Evolutionary conservation across 1,140 invertebrate species (phyloP), one percentile per base, ranked within the genome.

Genomic region (Heliconius hermathena): DNA sequence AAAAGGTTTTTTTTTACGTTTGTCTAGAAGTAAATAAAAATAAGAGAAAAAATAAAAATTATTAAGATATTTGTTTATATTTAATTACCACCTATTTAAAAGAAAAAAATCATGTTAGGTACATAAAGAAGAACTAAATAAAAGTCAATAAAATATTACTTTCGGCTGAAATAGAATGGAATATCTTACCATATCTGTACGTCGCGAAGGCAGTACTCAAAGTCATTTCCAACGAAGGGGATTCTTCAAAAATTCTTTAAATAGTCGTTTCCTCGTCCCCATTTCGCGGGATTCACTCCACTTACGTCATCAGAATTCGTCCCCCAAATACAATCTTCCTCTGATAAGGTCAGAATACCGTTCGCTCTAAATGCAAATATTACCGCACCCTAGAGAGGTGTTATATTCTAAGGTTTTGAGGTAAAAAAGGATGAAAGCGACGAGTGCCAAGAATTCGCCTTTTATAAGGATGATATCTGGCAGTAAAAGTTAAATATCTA

Each of bases 351-450:
- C 91, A 91, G 85, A 90, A 93, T 92, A 92, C 91, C 90, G 91
- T 91, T 92, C 91, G 90, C 85, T 93, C 90, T 93, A 93, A 93
- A 93, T 93, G 91, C 91, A 93, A 93, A 93, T 93, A 93, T 91
- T 87, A 93, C 90, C 88, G 91, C 85, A 86, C 91, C 90, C 91
- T 36, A 81, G 90, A 91, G 91, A 91, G 89, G 91, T 93, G 90
- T 93, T 92, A 93, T 90, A 87, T 29, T 90, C 90, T 83, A 88
- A 86, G 88, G 89, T 90, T 91, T 90, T 90, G 90, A 92, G 89
- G 89, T 89, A 91, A 90, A 91, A 91, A 90, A 90, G 91, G 87
- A 92, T 87, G 90, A 91, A 91, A 92, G 83, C 87, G 88, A 90
- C 90, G 91, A 93, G 92, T 92, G 88, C 88, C 87, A 87, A 89